Evolutionary conservation across 1,140 invertebrate genomes (phyloP), one percentile per base, ranked within the genome.

Genomic region (Dinoponera quadriceps): DNA sequence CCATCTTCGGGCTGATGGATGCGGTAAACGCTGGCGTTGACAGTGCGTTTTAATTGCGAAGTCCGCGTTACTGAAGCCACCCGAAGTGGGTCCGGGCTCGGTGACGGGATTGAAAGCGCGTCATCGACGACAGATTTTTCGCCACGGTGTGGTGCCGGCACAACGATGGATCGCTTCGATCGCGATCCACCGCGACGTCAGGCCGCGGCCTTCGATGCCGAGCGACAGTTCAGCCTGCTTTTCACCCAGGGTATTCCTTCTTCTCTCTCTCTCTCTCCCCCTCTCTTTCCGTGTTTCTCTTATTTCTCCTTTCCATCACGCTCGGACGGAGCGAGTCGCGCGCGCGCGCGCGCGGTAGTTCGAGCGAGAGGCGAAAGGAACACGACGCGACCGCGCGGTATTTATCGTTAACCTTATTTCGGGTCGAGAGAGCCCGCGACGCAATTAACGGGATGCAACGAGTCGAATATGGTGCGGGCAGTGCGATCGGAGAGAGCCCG

Each of bases 1-100:
- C 75, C 75, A 80, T 80, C 75, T 80, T 80, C 75, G 65, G 75
- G n/a, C 75, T 80, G 75, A 80, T 80, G 75, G 75, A 80, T 80
- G 75, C 54, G 75, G 75, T 80, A 80, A 80, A 80, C 75, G 75
- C 75, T 80, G 75, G 75, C 75, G 75, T 80, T 80, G 75, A 80
- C 75, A 80, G 75, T 80, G 65, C 75, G 75, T 57, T 80, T 80
- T 80, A 80, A 80, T 80, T 80, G 65, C 75, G 65, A 80, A 65
- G 33, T 80, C 75, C 75, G 65, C 75, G 75, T 71, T 80, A 80
- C 75, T 71, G 75, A 80, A 80, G 75, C 75, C 54, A 80, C 3
- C 63, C 65, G 75, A 80, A 71, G 75, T 71, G 75, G 65, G 54
- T 57, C 75, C 55, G 51, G 65, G 75, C 63, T 68, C 48, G 66